phyloP scores from a whole-genome alignment of 2,888 invertebrate species.

The Noctua janthina region DNA sequence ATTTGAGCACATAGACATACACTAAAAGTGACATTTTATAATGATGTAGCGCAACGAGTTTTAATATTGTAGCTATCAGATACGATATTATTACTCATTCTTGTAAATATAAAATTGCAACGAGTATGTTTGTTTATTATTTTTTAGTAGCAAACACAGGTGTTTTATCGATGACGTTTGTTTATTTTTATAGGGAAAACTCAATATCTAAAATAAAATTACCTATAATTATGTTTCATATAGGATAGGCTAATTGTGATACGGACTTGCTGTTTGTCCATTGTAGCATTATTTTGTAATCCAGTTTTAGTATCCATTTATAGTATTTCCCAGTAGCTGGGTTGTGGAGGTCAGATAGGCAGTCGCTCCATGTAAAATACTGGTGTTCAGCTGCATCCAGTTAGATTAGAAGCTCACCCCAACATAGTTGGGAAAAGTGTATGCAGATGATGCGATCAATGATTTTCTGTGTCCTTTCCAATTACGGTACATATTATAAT shows the following conservation, averaged over 20 bases:
- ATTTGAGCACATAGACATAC: too few species aligned
- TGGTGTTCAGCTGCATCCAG: background rate
- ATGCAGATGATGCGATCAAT: background rate
- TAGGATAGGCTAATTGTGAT: background rate
- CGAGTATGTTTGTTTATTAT: background rate
- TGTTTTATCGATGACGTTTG: conserved; percentile 13
- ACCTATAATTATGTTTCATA: background rate
- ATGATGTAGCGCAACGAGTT: too few species aligned
- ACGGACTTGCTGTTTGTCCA: background rate
- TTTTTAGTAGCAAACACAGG: conserved; percentile 9
- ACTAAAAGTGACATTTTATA: too few species aligned
- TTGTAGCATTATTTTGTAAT: background rate
- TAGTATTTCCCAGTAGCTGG: too few species aligned
- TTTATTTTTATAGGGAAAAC: background rate
- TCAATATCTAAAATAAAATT: background rate
- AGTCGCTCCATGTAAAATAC: too few species aligned
- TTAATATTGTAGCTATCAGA: too few species aligned
- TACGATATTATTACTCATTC: background rate
- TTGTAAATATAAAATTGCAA: background rate
- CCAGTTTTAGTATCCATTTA: background rate
- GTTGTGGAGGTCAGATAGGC: too few species aligned
- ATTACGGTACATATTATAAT: too few species aligned
- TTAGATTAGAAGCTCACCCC: background rate
- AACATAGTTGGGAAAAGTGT: background rate
- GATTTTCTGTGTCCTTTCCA: too few species aligned